These are phyloP conservation scores for Aphis gossypii DNA, from an alignment of 1,140 invertebrate species.

Conservation along the genomic window DNA sequence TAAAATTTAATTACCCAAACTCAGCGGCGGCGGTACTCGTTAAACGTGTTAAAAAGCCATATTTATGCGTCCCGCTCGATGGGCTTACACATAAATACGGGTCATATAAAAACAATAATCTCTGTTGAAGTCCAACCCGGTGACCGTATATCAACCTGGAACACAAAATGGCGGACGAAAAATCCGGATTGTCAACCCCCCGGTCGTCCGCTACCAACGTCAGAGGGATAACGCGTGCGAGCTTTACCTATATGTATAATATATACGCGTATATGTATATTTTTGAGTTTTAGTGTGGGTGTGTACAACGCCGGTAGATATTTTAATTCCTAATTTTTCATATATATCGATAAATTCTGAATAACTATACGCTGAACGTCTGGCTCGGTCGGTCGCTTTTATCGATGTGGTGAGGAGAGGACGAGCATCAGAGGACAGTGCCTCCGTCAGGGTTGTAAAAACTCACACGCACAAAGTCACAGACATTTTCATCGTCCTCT, in stretches of 20 bases:
- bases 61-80: conserved; percentile 18
- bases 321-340: conserved; percentile 43
- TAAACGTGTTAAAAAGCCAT: conserved; percentile 56
- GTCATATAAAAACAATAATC: conserved; percentile 56
- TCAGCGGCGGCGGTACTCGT: neutral
- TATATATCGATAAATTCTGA: conserved; percentile 12
- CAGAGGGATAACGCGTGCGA: conserved; percentile 14
- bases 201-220: neutral
- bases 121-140: conserved; percentile 51
- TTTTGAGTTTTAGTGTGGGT: neutral
- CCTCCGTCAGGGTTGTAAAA: neutral
- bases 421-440: too few relatives aligned
- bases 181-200: conserved; percentile 29
- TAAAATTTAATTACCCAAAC: conserved; percentile 27
- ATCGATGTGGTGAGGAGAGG: neutral
- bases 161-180: conserved; percentile 51
- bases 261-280: neutral
- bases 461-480: neutral
- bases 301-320: neutral
- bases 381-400: neutral
- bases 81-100: conserved; percentile 36
- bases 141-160: conserved; percentile 32
- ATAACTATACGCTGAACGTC: neutral
- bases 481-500: neutral
- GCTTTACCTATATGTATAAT: neutral